Base-by-base conservation (phyloP, 2,888 invertebrate species). In the Dysmachus trigonus region DNA sequence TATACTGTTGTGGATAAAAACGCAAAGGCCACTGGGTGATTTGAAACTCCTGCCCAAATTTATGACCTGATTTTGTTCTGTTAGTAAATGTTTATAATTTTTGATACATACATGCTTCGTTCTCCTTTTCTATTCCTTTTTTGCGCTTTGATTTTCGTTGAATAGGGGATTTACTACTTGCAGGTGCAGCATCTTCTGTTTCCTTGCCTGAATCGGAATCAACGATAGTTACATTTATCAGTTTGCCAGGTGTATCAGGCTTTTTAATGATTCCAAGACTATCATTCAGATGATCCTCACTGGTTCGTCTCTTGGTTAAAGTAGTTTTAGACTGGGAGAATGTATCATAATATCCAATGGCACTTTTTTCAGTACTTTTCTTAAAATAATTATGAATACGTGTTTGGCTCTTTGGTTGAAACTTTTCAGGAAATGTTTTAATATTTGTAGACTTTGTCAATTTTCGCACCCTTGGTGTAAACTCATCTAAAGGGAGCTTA, bases 381-480 rank as follows among this genome's bases (percentile, higher is more conserved):
- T 51, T 38, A 35, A 88, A 88, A 77, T 77, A 88, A 8, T 81
- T 76, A 79, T 86, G 71, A 35, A 88, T 84, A 10, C 51, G 85
- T 4, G 38, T 84, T 73, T 88, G 88, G 81, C 38, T 86, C 22
- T 79, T 22, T n/a, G 87, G 86, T 33, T 85, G 72, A 73, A 85
- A 62, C 62, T 88, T 88, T 8, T 13, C 72, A 1, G 81, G 33
- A 83, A 87, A 85, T 27, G 73, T 87, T 51, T 88, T 88, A 7
- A 88, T 62, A 85, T 88, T 87, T 27, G 88, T 87, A 6, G 77
- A 86, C n/a, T 47, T 87, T 33, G 88, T 88, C n/a, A 88, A 72
- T 71, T 85, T 86, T 2, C 88, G 77, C 47, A 62, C 51, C 7
- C n/a, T 31, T 4, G 33, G 7, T 8, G 38, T 76, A 47, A 33